These are phyloP conservation scores for human DNA, from an alignment of 2,113 vertebrate species.

Conservation along the genomic window GRCh38 chr1:65810001-65810500, in stretches of 20 bases:
- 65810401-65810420: background rate
- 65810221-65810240: constrained; percentile 26
- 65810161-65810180: background rate
- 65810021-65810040: constrained; percentile 41
- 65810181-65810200: background rate
- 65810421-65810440: background rate
- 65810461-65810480: background rate
- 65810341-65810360: constrained; percentile 15
- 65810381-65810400: background rate
- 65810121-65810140: background rate
- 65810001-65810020: constrained; percentile 9
- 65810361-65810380: background rate
- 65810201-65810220: background rate
- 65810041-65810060: constrained; percentile 37
- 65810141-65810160: background rate
- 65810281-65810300: background rate
- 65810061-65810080: background rate
- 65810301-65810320: background rate
- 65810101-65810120: background rate
- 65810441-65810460: background rate
- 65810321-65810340: background rate
- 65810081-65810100: background rate
- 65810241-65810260: background rate
- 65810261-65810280: background rate
- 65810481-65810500: background rate